These are phyloP conservation scores for Ibycter americanus DNA, from an alignment of 2,797 vertebrate species.

Conservation along the genomic window DNA sequence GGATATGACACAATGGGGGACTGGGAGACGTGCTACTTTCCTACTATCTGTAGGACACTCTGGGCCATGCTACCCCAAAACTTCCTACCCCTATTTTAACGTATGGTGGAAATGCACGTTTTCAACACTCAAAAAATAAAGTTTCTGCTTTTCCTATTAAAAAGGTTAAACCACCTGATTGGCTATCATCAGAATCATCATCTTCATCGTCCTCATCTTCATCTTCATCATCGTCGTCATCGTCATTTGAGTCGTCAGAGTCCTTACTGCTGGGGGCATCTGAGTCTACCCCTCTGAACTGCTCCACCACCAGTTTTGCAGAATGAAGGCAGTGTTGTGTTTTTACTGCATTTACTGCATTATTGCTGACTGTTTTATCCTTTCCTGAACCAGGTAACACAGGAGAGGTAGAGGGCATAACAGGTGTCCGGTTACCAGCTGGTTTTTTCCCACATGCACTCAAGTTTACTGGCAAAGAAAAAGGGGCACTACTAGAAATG, in stretches of 20 bases:
- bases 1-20: not conserved
- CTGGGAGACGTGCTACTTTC: not conserved
- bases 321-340: conserved; percentile 81
- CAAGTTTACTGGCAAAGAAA: conserved; percentile 85
- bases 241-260: conserved; percentile 90
- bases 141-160: conserved; percentile 54
- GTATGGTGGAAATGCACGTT: not conserved
- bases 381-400: conserved; percentile 81
- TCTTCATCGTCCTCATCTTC: conserved; percentile 91
- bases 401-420: conserved; percentile 76
- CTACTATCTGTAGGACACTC: not conserved
- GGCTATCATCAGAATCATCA: conserved; percentile 89
- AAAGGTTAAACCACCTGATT: conserved; percentile 86
- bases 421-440: conserved; percentile 66
- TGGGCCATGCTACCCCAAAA: not conserved
- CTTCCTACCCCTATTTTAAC: not conserved
- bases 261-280: conserved; percentile 90
- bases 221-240: conserved; percentile 91
- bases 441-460: conserved; percentile 81
- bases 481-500: conserved; percentile 73
- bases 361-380: conserved; percentile 80
- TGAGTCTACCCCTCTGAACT: conserved; percentile 84
- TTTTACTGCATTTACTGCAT: conserved; percentile 63
- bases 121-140: not conserved
- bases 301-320: conserved; percentile 78